phyloP scores from a whole-genome alignment of 2,888 invertebrate genomes.

The Synergus laeviventris region DNA sequence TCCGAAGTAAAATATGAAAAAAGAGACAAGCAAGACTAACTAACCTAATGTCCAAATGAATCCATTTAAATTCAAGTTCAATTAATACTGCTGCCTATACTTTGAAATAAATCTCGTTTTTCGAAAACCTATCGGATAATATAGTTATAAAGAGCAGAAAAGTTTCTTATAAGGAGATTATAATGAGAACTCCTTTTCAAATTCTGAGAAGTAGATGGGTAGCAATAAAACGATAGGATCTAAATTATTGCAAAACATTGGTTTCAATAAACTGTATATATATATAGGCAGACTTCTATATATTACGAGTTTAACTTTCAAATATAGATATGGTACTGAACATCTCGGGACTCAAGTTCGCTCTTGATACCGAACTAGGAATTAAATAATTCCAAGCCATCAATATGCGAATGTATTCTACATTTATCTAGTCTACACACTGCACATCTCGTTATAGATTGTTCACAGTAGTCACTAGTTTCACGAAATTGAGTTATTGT shows the following conservation, averaged over 20 bases:
- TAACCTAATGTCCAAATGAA: too few species aligned
- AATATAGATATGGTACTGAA: not conserved
- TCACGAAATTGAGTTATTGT: constrained; percentile 38
- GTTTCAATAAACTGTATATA: constrained; percentile 8
- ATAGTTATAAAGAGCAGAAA: not conserved
- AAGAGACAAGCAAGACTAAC: not conserved
- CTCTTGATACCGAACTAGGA: not conserved
- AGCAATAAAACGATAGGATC: not conserved
- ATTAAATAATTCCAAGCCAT: not conserved
- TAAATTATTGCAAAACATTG: constrained; percentile 9
- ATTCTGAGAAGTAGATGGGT: not conserved
- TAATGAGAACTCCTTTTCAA: constrained; percentile 29
- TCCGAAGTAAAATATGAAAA: not conserved
- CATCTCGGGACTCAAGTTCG: not conserved
- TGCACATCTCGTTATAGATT: constrained; percentile 25
- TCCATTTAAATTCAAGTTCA: too few species aligned
- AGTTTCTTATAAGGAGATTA: constrained; percentile 12
- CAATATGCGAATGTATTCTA: not conserved
- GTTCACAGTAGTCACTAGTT: constrained; percentile 1
- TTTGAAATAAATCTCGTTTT: not conserved
- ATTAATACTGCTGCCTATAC: too few species aligned
- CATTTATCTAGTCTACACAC: not conserved
- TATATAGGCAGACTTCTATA: constrained; percentile 27
- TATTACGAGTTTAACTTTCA: constrained; percentile 12
- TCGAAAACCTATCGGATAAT: not conserved